Evolutionary conservation across 2,797 vertebrate genomes (phyloP), one percentile per base, ranked within the genome.

Genomic region (Malurus leucopterus): DNA sequence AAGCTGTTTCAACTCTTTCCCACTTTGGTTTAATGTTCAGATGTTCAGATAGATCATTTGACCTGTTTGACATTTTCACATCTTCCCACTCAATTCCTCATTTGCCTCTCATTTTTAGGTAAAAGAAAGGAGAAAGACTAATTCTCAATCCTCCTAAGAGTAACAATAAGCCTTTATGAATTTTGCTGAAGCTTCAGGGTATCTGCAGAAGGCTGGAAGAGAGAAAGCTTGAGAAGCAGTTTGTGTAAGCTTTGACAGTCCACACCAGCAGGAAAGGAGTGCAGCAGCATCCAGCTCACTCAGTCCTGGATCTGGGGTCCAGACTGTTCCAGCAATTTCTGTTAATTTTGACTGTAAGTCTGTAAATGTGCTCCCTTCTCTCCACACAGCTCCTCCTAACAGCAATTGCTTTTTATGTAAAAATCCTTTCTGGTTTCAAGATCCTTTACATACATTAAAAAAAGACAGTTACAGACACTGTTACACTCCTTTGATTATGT

Each of bases 401-500:
- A 84, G 83, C 70, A 88, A 72, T 49, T 76, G 53, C 70, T 75
- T 81, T 91, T 82, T 51, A 85, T 57, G 79, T 63, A 86, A 81
- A 94, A 91, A 76, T 54, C 46, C 57, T 29, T 90, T 72, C 83
- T 73, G 63, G 54, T 92, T 94, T 91, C 3, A 6, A 89, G 80
- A 86, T 91, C 64, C 36, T 93, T 84, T 76, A 92, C 47, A 74
- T 93, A 88, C 3, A 6, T 61, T 43, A 59, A 84, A 80, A 83
- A 83, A 81, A 85, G 63, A 84, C 44, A 73, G 57, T 84, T 84
- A 75, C 62, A 92, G 86, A 72, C 64, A 76, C 64, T 58, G 76
- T 76, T 88, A 84, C n/a, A 76, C 43, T 88, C 57, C 61, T 84
- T 89, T 88, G 74, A 88, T 93, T 93, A 94, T 88, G 87, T 95